Evolutionary conservation across 2,113 vertebrate species (phyloP), one percentile per base, ranked within the genome.

Genomic region (Benitochromis conjunctus): DNA sequence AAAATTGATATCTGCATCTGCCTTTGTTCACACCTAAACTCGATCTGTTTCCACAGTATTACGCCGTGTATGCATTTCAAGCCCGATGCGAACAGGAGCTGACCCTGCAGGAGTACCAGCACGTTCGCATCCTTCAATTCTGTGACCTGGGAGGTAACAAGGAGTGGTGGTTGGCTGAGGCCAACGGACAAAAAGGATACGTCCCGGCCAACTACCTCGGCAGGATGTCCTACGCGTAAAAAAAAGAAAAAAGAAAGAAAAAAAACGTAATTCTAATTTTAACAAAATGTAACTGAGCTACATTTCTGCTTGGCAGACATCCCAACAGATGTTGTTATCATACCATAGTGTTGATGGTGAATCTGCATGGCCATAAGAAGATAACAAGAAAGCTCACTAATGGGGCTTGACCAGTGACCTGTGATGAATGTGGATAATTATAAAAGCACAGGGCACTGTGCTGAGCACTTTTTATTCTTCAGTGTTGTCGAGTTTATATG

Each of bases 111-210:
- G 98, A 98, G 87, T 97, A 98, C 90, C 98, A 99, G 89, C 96
- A 96, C 31, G 98, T 99, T 78, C 96, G 95, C 6, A 98, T 99
- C 88, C 95, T 99, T 51, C 71, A 95, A 58, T 98, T 99, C 94
- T 97, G 96, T 4, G 99, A 99, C 94, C 92, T 97, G 58, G 98
- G 98, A 60, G 98, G 99, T 51, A 99, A 99, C 85, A 98, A 97
- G 85, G 97, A 99, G 62, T 99, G 99, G 99, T 99, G 99, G 99
- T 89, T 99, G 57, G 99, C 98, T 1, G 99, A 99, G 95, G 96
- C 96, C 4, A 96, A 98, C 16, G 99, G 99, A 51, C 97, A 97
- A 86, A 97, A 88, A 85, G 99, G 99, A 43, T 99, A 99, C 0
- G 98, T 99, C 10, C 99, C 99, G 1, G 98, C 99, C 74, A 99